Evolutionary conservation across 2,888 invertebrate species (phyloP), one percentile per base, ranked within the genome.

Genomic region (Melieria omissa): DNA sequence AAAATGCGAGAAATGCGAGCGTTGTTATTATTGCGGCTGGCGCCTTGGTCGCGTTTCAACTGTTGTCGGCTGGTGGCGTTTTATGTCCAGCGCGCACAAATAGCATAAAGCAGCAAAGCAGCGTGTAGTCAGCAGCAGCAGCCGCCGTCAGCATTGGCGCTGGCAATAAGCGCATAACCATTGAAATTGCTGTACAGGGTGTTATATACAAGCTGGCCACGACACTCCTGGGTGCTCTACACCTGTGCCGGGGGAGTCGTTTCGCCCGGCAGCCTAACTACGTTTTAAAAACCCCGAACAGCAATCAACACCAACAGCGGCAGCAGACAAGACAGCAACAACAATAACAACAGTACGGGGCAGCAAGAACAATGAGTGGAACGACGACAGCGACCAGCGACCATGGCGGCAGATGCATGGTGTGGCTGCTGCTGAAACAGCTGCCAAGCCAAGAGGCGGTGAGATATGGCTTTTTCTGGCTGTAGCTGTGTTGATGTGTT

Each of bases 151-250:
- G 29, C 29, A 29, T 29, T 29, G 29, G 29, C 29, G 29, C 29
- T 29, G 72, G 73, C 73, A 73, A 79, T 80, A 80, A 80, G 81
- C 80, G 81, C 74, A 73, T 73, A 83, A 81, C 83, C 83, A 84
- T 83, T 82, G 86, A 83, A 86, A 87, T 87, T 84, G 83, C 82
- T 81, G 86, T 86, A 84, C 80, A 76, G 86, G 86, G 87, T 86
- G 86, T 85, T 85, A 86, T 86, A 85, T 84, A 86, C 81, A 83
- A 80, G 78, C 82, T 83, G 84, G 85, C 83, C 86, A 87, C 86
- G 87, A 86, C 87, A 87, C 87, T 87, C 87, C 79, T 81, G 87
- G 87, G 87, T 86, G 84, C 85, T 82, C 85, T 87, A 86, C 85
- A 86, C 86, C 86, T 86, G 86, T 82, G 82, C 78, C 87, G 79